Evolutionary conservation across 2,797 vertebrate genomes (phyloP).

Genomic region (Sphaeramia orbicularis): DNA sequence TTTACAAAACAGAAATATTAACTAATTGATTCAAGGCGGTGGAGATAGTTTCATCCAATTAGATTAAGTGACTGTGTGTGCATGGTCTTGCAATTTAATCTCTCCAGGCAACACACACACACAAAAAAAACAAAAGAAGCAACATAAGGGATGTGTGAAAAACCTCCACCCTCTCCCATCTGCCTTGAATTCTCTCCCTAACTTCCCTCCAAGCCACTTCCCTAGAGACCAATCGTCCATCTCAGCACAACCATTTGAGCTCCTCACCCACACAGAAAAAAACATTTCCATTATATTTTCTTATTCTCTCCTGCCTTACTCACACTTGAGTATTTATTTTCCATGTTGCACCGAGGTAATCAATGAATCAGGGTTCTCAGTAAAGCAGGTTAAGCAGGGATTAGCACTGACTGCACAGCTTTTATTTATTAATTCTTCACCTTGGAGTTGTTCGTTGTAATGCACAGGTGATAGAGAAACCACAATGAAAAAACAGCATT

Average conservation of each 20-base stretch:
- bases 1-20: conserved; percentile 8
- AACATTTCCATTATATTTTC: conserved; percentile 15
- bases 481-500: too few species aligned
- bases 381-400: conserved; percentile 32
- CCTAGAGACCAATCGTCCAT: conserved; percentile 71
- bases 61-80: conserved; percentile 35
- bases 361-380: neutral
- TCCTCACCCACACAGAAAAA: conserved; percentile 4
- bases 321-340: neutral
- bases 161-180: conserved; percentile 67
- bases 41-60: conserved; percentile 34
- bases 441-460: neutral
- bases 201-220: conserved; percentile 51
- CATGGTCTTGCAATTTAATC: conserved; percentile 41
- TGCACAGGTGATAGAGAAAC: neutral
- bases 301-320: neutral
- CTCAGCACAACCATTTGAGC: conserved; percentile 61
- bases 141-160: conserved; percentile 35
- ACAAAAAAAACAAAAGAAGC: conserved; percentile 45
- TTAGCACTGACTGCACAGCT: conserved; percentile 24
- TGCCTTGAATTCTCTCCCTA: conserved; percentile 49
- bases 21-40: neutral
- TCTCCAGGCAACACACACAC: conserved; percentile 10
- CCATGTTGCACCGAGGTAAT: conserved; percentile 2
- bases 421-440: conserved; percentile 2